Base-by-base conservation (phyloP, 2,888 invertebrate species). In the Stegophylla sp. region DNA sequence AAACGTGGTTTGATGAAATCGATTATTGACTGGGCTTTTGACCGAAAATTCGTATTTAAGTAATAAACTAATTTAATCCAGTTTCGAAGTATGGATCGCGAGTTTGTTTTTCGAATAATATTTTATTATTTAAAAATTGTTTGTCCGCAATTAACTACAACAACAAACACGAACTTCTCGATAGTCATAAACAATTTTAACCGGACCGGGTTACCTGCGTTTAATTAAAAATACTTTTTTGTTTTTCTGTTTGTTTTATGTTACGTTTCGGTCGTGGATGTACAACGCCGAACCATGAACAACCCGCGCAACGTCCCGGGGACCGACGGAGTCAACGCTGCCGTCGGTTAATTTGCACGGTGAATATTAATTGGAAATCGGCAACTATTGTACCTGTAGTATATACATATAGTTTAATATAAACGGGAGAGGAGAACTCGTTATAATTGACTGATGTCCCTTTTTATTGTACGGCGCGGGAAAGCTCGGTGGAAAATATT, bases 301-400 rank as follows among this genome's bases (percentile, higher is more conserved):
- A 48, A 20, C 28, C 17, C 17, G 9, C 45, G n/a, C n/a, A n/a
- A n/a, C n/a, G 59, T 41, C 13, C 43, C 13, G n/a, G 15, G 15
- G 28, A n/a, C 28, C 73, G 5, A n/a, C 61, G 3, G 45, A 28
- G 45, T 48, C 45, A 28, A 61, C 26, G 26, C n/a, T 23, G 53
- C 53, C 15, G 10, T 34, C 20, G 13, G 26, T 45, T 28, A 26
- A 73, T 59, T 28, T 45, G 20, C 45, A 45, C 34, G 51, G 26
- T n/a, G 72, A 59, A 73, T 59, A 26, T 59, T 73, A 59, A 73
- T 73, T 59, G 72, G 26, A 73, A 43, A 59, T 28, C 72, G 26
- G 56, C 43, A 26, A 43, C 23, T n/a, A 53, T 51, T 43, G n/a
- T 59, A 17, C 41, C 26, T 26, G 56, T n/a, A n/a, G n/a, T n/a